phyloP scores from a whole-genome alignment of 2,797 vertebrate species.

The Esox lucius region DNA sequence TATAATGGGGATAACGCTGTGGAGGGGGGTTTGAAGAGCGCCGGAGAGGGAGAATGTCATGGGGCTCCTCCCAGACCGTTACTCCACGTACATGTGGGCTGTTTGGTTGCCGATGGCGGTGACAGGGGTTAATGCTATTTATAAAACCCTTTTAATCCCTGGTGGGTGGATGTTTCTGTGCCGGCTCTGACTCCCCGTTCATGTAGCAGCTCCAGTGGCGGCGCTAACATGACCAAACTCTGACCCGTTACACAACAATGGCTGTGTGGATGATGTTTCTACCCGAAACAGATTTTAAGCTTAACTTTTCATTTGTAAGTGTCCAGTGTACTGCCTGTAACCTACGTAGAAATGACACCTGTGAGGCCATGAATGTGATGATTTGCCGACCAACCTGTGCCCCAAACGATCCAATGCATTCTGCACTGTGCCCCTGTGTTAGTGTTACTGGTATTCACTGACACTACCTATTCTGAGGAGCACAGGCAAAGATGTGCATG shows the following conservation, averaged over 20 bases:
- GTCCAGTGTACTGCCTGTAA: background rate
- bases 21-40: background rate
- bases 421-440: background rate
- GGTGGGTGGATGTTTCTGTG: background rate
- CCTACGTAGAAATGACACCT: background rate
- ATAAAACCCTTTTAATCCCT: background rate
- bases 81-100: conserved; percentile 16
- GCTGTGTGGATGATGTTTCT: background rate
- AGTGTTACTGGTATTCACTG: conserved; percentile 11
- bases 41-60: conserved; percentile 9
- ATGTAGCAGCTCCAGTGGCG: background rate
- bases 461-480: background rate
- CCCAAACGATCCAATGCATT: conserved; percentile 10
- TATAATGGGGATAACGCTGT: conserved; percentile 36
- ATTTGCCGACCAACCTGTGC: background rate
- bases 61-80: conserved; percentile 19
- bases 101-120: background rate
- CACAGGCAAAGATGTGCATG: background rate
- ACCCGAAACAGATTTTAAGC: background rate
- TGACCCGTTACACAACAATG: background rate
- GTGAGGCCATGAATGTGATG: too few species aligned
- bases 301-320: background rate
- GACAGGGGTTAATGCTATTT: background rate
- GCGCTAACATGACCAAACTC: background rate
- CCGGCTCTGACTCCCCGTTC: background rate